phyloP scores from a whole-genome alignment of 2,113 vertebrate genomes.

The Eudyptes chrysolophus region DNA sequence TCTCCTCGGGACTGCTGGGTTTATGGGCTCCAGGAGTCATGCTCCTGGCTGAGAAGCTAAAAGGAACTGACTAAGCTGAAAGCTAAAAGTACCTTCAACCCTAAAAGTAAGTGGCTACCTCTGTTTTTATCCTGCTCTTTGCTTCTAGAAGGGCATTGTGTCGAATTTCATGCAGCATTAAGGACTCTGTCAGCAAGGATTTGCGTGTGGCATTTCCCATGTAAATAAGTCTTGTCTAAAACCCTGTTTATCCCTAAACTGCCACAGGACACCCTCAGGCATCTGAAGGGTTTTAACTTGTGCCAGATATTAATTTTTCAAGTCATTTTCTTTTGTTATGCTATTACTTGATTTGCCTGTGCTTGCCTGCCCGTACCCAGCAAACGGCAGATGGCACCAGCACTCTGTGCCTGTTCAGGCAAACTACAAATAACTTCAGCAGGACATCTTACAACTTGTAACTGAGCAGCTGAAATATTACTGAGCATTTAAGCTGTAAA shows the following conservation, averaged over 20 bases:
- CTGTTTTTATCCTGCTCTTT: background rate
- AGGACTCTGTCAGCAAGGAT: background rate
- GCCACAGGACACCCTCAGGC: background rate
- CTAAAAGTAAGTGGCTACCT: background rate
- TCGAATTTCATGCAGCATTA: background rate
- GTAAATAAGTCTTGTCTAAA: background rate
- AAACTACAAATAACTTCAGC: accelerated
- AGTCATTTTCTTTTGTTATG: background rate
- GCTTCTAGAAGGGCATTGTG: background rate
- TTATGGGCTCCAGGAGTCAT: background rate
- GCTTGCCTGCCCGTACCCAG: background rate
- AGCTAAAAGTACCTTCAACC: background rate
- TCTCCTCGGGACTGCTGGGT: background rate
- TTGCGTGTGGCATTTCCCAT: background rate
- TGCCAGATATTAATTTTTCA: background rate
- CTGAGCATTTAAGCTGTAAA: background rate
- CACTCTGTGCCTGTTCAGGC: background rate
- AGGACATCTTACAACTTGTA: background rate
- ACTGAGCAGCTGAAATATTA: accelerated
- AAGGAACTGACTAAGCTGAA: background rate
- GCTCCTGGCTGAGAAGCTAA: background rate
- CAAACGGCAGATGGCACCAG: conserved; percentile 62
- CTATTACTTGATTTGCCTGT: accelerated
- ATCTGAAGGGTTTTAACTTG: background rate
- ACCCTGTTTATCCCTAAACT: background rate